Evolutionary conservation across 2,888 invertebrate genomes (phyloP), one percentile per base, ranked within the genome.

Genomic region (Drosophila falleni): DNA sequence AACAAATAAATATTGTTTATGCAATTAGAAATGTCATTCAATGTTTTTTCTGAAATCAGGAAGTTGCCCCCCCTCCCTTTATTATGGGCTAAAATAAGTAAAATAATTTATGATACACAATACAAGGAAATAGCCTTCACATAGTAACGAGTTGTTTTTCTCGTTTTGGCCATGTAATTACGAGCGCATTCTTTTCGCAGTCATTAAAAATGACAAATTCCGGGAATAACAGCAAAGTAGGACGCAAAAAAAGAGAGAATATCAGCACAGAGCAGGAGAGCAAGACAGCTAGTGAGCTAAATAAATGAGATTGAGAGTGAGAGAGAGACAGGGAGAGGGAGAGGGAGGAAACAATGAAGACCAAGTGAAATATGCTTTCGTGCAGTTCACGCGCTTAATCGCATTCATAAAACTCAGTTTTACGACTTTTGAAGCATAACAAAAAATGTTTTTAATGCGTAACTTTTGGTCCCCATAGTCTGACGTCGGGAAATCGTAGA

Each of bases 191-290:
- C 86, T 87, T 85, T 87, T 80, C 78, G 53, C 80, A 85, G 84
- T 85, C 84, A 87, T 85, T 85, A 85, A 85, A 84, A 87, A 87
- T 85, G 84, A 85, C 84, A 85, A 85, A 85, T 87, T 87, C 84
- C 88, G 80, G 66, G 64, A 85, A 73, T 61, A 85, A 61, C 77
- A 68, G 73, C 80, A 85, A 87, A 82, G 76, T 82, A 78, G 88
- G 62, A 64, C 73, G 61, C 53, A 8, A 10, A 39, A 16, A 23
- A 39, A 16, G 15, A 11, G 42, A 59, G 37, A 60, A 47, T 44
- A 19, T 55, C 54, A 63, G 29, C 19, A 42, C 49, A 50, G 58
- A 54, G 41, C 29, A 41, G 51, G 16, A 61, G 26, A 26, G 39
- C 13, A 23, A 46, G 53, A 16, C 26, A 29, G 35, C 13, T 26